phyloP scores from a whole-genome alignment of 2,797 vertebrate species.

The Neoniphon sammara region DNA sequence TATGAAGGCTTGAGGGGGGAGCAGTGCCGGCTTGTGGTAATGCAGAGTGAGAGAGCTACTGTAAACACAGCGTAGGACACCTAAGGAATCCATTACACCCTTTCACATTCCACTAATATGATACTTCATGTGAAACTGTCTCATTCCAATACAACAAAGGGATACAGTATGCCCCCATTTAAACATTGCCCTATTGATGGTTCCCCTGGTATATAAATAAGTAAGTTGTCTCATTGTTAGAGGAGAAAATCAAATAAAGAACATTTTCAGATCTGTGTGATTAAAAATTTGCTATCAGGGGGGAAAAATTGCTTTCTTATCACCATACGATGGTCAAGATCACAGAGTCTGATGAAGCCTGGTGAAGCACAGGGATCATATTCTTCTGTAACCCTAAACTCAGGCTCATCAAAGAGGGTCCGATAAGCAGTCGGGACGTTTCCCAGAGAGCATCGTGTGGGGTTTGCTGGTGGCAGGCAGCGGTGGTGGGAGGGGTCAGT shows the following conservation, averaged over 20 bases:
- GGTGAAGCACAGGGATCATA: slow-evolving; percentile 54
- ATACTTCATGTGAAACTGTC: slow-evolving; percentile 55
- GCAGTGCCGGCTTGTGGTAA: slow-evolving; percentile 56
- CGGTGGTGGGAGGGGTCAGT: slow-evolving; percentile 74
- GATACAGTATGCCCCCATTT: slow-evolving; percentile 34
- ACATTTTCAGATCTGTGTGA: neutral
- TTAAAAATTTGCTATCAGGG: neutral
- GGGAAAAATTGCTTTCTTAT: slow-evolving; percentile 21
- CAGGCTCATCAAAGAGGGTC: slow-evolving; percentile 77
- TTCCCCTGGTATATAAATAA: neutral
- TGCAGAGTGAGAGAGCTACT: slow-evolving; percentile 73
- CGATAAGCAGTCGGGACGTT: slow-evolving; percentile 81
- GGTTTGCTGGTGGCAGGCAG: slow-evolving; percentile 66
- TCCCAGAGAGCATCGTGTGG: slow-evolving; percentile 79
- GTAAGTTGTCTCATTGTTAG: neutral
- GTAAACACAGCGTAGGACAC: slow-evolving; percentile 76
- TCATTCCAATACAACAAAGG: slow-evolving; percentile 41
- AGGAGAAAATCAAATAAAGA: slow-evolving; percentile 20
- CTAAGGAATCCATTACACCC: slow-evolving; percentile 74
- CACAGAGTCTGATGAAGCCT: slow-evolving; percentile 32
- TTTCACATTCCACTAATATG: slow-evolving; percentile 66
- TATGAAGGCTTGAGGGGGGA: slow-evolving; percentile 75
- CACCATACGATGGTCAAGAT: slow-evolving; percentile 32
- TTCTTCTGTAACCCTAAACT: slow-evolving; percentile 78
- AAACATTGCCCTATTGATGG: slow-evolving; percentile 13